Percentiles rank a stretch among this genome's conserved stretches.
These are phyloP conservation scores for Anthopleura sola DNA, from an alignment of 64 coral and sea anemone species.

Conservation along the genomic window DNA sequence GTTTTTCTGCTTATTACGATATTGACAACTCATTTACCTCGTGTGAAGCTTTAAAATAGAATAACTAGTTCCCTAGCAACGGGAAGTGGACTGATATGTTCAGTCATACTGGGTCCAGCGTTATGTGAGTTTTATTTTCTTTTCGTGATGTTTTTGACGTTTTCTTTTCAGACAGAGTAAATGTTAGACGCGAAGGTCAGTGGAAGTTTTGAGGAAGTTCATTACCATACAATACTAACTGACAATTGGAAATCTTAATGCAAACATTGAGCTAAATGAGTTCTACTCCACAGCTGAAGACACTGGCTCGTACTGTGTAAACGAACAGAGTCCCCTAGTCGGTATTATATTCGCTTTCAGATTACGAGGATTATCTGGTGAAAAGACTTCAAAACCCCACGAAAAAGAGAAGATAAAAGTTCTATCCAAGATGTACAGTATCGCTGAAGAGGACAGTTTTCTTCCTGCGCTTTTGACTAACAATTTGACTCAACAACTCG, in stretches of 20 bases:
- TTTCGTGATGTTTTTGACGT: conserved; percentile 6
- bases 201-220: background rate
- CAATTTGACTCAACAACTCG: conserved; percentile 73
- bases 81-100: background rate
- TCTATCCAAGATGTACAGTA: conserved; percentile 43
- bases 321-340: background rate
- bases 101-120: background rate
- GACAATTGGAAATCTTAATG: background rate
- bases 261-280: background rate
- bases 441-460: conserved; percentile 88
- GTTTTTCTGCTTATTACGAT: background rate
- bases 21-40: background rate
- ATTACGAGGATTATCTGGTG: conserved; percentile 9
- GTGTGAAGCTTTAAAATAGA: background rate
- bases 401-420: background rate
- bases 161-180: background rate
- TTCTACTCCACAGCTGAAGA: conserved; percentile 3
- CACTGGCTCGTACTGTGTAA: background rate
- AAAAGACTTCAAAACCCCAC: background rate
- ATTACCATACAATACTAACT: background rate
- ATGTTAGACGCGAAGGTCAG: background rate
- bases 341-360: background rate
- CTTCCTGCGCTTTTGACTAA: conserved; percentile 67
- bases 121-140: background rate
- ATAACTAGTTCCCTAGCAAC: background rate